Conservation (phyloP, 2,797 vertebrate genomes). For the Micrastur ruficollis region DNA sequence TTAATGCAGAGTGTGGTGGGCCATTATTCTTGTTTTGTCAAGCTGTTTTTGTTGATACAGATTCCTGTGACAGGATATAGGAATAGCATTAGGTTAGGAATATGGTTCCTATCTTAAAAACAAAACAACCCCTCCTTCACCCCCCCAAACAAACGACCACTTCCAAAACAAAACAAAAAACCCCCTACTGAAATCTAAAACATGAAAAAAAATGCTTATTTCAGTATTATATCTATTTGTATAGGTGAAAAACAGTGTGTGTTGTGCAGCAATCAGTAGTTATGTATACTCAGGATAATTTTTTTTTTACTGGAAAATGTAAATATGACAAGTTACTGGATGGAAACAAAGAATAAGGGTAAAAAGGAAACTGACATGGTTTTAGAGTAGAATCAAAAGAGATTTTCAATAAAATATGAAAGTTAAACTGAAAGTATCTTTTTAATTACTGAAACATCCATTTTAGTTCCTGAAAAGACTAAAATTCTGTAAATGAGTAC, state of each 20-base stretch:
- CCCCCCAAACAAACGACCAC: fast-evolving
- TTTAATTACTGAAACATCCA: neutral
- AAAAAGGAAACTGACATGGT: neutral
- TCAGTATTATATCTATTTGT: neutral
- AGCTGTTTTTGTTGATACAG: neutral
- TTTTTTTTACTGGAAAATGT: neutral
- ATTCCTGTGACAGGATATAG: neutral
- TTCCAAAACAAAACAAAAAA: neutral
- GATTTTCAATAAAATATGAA: neutral
- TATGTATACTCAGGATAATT: neutral
- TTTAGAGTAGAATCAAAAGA: neutral
- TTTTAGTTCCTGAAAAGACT: neutral
- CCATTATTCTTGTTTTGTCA: neutral
- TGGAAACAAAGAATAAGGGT: neutral
- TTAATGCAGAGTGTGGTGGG: neutral
- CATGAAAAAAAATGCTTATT: neutral
- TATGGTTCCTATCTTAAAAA: neutral
- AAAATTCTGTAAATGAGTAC: neutral
- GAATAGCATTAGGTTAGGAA: neutral
- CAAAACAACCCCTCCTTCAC: neutral
- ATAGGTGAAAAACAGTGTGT: neutral
- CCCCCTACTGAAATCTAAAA: neutral
- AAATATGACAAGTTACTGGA: neutral
- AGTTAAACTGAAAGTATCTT: neutral
- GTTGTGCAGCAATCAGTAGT: neutral